Evolutionary conservation across 2,888 invertebrate species (phyloP).

Genomic region (Eupithecia abbreviata): DNA sequence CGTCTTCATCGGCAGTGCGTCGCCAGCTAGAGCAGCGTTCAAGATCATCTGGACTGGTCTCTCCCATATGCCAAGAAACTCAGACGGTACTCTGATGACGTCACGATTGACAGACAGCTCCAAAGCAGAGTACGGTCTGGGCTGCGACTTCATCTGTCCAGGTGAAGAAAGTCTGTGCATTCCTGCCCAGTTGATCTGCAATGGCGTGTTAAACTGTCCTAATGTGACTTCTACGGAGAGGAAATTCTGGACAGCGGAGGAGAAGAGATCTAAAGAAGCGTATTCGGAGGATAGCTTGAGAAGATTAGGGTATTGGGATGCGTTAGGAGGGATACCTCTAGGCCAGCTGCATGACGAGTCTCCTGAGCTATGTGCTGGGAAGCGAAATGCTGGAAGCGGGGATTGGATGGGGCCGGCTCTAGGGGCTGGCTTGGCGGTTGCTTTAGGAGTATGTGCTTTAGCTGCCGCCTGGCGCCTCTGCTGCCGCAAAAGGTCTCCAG

Average conservation of each 20-base stretch:
- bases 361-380: conserved; percentile 87
- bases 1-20: conserved; percentile 89
- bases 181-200: conserved; percentile 92
- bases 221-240: conserved; percentile 84
- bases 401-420: conserved; percentile 86
- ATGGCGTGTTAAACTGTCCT: conserved; percentile 94
- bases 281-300: conserved; percentile 85
- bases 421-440: conserved; percentile 84
- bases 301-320: conserved; percentile 83
- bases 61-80: conserved; percentile 92
- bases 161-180: conserved; percentile 93
- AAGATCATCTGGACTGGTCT: conserved; percentile 96
- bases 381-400: conserved; percentile 73
- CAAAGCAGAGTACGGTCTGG: conserved; percentile 72
- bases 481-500: conserved; percentile 84
- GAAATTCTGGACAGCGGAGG: conserved; percentile 78
- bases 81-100: conserved; percentile 91
- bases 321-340: conserved; percentile 69
- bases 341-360: conserved; percentile 89
- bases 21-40: conserved; percentile 92
- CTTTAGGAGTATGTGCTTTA: conserved; percentile 83
- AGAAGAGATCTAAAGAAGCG: conserved; percentile 80
- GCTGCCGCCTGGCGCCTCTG: conserved; percentile 85
- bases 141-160: conserved; percentile 94
- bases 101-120: conserved; percentile 88